Evolutionary conservation across 2,797 vertebrate genomes (phyloP).

Genomic region (Syndactyla subalaris): DNA sequence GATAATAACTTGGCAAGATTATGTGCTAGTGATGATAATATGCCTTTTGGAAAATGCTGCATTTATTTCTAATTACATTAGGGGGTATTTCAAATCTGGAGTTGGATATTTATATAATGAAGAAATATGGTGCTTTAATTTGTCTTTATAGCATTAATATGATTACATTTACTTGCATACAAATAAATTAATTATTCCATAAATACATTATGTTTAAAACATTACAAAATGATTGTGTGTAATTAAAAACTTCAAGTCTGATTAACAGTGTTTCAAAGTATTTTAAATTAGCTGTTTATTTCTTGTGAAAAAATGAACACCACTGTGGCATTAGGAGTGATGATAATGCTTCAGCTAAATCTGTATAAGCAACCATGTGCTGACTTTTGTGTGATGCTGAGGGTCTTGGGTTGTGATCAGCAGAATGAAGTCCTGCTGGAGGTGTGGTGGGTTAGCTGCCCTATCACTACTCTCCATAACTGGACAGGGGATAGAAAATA

Average conservation of each 20-base stretch:
- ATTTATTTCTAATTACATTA: constrained; percentile 15
- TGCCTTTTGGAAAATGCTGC: neutral
- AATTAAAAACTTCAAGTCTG: constrained; percentile 24
- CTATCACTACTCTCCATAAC: neutral
- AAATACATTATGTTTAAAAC: constrained; percentile 45
- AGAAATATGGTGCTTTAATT: constrained; percentile 33
- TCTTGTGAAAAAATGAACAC: constrained; percentile 27
- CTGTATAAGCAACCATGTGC: neutral
- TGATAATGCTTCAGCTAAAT: constrained; percentile 11
- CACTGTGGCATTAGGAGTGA: neutral
- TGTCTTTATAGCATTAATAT: constrained; percentile 41
- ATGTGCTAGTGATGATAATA: neutral
- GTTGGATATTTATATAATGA: constrained; percentile 1
- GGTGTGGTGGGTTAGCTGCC: neutral
- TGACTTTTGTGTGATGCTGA: neutral
- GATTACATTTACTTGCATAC: constrained; percentile 47
- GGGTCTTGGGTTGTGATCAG: neutral
- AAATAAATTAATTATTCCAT: constrained; percentile 54
- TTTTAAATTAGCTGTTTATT: constrained; percentile 45
- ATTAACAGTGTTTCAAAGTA: constrained; percentile 41
- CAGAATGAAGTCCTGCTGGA: neutral
- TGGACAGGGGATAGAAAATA: neutral
- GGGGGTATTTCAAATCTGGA: neutral
- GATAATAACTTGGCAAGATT: neutral
- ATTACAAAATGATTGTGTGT: constrained; percentile 33